Evolutionary conservation across 2,888 invertebrate genomes (phyloP).

Genomic region (Coecobrya sp.): DNA sequence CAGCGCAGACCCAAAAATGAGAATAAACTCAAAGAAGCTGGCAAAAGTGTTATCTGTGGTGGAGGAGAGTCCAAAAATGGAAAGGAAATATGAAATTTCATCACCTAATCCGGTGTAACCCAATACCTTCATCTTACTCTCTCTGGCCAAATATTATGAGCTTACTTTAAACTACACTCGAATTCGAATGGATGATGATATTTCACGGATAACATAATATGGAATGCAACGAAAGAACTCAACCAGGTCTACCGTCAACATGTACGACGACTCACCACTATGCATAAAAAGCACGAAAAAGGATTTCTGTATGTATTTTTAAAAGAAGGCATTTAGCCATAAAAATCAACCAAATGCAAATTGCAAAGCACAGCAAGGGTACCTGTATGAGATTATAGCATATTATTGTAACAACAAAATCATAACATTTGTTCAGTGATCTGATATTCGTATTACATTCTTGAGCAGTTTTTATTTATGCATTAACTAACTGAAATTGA

Average conservation of each 20-base stretch:
- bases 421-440: background rate
- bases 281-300: background rate
- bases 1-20: conserved; percentile 67
- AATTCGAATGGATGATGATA: too few species aligned
- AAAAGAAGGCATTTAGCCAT: background rate
- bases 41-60: conserved; percentile 83
- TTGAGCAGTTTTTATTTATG: background rate
- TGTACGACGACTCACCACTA: too few species aligned
- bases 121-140: conserved; percentile 40
- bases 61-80: conserved; percentile 81
- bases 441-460: background rate
- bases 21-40: conserved; percentile 76
- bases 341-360: background rate
- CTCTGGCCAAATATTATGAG: conserved; percentile 67
- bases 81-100: conserved; percentile 80
- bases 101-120: conserved; percentile 79
- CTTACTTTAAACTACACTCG: conserved; percentile 40
- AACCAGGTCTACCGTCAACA: background rate
- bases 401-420: background rate
- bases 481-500: background rate
- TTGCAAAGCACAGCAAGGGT: too few species aligned
- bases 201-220: conserved; percentile 4
- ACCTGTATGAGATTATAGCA: conserved; percentile 61
- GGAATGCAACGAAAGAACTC: background rate
- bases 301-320: background rate